Evolutionary conservation across 2,113 vertebrate genomes (phyloP).

Genomic region (Emydocephalus ijimae): DNA sequence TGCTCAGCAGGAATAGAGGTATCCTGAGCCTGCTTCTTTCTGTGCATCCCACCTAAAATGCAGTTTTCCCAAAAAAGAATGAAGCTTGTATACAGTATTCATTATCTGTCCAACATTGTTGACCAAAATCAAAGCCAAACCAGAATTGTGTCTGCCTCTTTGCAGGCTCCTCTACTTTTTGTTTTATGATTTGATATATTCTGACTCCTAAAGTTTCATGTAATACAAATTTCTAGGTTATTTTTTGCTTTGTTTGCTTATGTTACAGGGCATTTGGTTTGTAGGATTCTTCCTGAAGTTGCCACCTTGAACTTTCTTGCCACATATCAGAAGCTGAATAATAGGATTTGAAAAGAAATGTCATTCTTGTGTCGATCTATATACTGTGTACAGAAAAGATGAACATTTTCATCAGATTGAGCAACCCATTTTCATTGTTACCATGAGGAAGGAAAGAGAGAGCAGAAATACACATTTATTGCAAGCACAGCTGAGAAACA

Average conservation of each 20-base stretch:
- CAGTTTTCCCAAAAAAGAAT: conserved; percentile 8
- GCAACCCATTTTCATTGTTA: conserved; percentile 30
- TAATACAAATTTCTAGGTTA: conserved; percentile 18
- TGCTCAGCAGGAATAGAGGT: background rate
- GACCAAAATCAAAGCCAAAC: background rate
- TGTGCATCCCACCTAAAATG: background rate
- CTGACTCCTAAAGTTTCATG: conserved; percentile 36
- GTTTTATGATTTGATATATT: background rate
- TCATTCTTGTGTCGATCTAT: conserved; percentile 43
- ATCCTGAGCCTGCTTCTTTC: background rate
- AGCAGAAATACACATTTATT: background rate
- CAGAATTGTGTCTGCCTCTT: background rate
- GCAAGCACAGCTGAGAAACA: background rate
- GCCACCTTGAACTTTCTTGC: conserved; percentile 37
- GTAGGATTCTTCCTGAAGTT: background rate
- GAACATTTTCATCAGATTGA: conserved; percentile 33
- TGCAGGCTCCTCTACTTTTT: background rate
- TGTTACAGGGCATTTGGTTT: background rate
- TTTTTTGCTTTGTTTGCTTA: background rate
- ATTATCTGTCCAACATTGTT: background rate
- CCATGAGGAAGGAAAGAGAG: conserved; percentile 24
- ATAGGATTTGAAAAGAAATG: conserved; percentile 22
- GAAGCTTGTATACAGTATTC: conserved; percentile 11
- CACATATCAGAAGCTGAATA: conserved; percentile 19
- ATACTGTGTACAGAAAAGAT: conserved; percentile 42